Evolutionary conservation across 2,797 vertebrate genomes (phyloP), one percentile per base, ranked within the genome.

Genomic region (Geotrypetes seraphini): DNA sequence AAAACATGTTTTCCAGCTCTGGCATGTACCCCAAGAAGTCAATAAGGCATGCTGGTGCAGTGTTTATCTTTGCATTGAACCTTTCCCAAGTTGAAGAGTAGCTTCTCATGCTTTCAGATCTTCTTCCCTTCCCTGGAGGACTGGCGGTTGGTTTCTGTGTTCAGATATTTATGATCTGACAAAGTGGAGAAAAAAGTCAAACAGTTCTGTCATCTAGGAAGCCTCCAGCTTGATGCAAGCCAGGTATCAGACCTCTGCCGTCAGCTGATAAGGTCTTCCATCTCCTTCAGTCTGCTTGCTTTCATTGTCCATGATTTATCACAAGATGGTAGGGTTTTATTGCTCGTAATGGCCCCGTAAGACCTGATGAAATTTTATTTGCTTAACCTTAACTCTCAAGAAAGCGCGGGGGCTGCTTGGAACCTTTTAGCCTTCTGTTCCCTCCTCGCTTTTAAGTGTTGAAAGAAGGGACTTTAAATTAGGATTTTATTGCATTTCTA

Each of bases 351-450:
- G 53, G 32, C 35, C 53, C 56, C 59, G 47, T 56, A 48, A 56
- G 28, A 46, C 38, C 60, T 10, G 3, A 63, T 38, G 40, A 55
- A n/a, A 52, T 40, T 50, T 63, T 57, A 57, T 72, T 70, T 74
- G 45, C 47, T 65, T 63, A 68, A 66, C 60, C 57, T 61, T 66
- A 61, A 47, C 42, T 60, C 40, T 58, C 39, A 62, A 55, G 43
- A 53, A 27, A 31, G 60, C 29, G 44, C 39, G 19, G 25, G 50
- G 33, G 16, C 49, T 50, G 50, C 57, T 70, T 66, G 64, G 56
- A 74, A 60, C 45, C 43, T 56, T 53, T 57, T 34, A 50, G 37
- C 19, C 39, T 46, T 32, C 31, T 46, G 16, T 40, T 58, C 19
- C n/a, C n/a, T n/a, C n/a, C n/a, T n/a, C n/a, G n/a, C n/a, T 60